phyloP scores from a whole-genome alignment of 2,888 invertebrate species.

The Itoplectis maculator region DNA sequence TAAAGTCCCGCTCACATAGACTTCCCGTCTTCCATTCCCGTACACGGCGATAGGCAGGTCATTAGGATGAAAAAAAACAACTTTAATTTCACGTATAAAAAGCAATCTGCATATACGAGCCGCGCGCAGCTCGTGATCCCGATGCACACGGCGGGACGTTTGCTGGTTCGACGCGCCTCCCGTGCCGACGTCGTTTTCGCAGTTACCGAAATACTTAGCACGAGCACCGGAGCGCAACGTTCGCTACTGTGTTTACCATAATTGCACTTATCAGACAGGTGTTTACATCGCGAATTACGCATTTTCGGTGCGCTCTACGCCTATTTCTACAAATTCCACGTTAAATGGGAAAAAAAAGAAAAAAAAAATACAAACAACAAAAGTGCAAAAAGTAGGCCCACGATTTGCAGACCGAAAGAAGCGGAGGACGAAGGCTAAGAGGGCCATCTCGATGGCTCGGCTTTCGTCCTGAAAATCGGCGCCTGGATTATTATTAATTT shows the following conservation, averaged over 20 bases:
- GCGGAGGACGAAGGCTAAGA: background rate
- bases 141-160: slow-evolving; percentile 45
- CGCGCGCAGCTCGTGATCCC: slow-evolving; percentile 58
- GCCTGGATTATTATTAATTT: slow-evolving; percentile 69
- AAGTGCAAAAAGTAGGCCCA: background rate
- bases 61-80: slow-evolving; percentile 19
- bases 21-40: background rate
- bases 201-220: slow-evolving; percentile 72
- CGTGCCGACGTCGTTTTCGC: slow-evolving; percentile 58
- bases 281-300: slow-evolving; percentile 65
- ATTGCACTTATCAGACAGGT: slow-evolving; percentile 65
- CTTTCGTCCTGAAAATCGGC: slow-evolving; percentile 46
- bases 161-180: slow-evolving; percentile 6
- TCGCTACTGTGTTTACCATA: slow-evolving; percentile 66
- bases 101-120: background rate
- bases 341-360: no score
- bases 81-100: background rate
- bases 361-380: no score
- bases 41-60: background rate
- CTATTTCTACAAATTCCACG: background rate
- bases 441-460: slow-evolving; percentile 27
- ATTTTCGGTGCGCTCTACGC: slow-evolving; percentile 1
- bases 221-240: slow-evolving; percentile 65
- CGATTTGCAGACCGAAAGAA: background rate
- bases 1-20: background rate